Evolutionary conservation across 1,140 invertebrate genomes (phyloP).

Genomic region (Rhopalosiphum padi): DNA sequence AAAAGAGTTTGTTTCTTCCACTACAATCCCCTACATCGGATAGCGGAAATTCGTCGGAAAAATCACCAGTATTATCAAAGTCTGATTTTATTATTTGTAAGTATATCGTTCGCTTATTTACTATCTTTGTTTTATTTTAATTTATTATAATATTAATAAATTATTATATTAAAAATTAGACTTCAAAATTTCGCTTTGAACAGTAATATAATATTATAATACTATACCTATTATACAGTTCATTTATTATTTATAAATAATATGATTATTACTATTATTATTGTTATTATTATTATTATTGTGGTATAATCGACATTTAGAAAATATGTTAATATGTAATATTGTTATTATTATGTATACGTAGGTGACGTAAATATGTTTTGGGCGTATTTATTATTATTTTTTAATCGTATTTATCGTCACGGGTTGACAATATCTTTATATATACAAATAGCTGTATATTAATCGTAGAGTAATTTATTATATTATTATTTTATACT

Average conservation of each 20-base stretch:
- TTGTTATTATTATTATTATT: constrained; percentile 15
- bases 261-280: not conserved
- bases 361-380: constrained; percentile 28
- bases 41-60: constrained; percentile 30
- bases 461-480: constrained; percentile 28
- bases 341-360: not conserved
- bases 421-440: not conserved
- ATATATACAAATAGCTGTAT: constrained; percentile 23
- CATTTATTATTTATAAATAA: not conserved
- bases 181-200: not conserved
- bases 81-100: constrained; percentile 54
- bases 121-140: not conserved
- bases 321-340: not conserved
- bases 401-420: constrained; percentile 22
- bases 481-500: constrained; percentile 23
- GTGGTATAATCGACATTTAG: not conserved
- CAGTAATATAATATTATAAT: not conserved
- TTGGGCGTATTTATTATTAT: not conserved
- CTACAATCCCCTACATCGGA: constrained; percentile 42
- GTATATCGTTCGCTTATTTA: not conserved
- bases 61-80: constrained; percentile 24
- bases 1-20: constrained; percentile 16
- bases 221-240: not conserved
- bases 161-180: constrained; percentile 24
- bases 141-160: constrained; percentile 7